Percentiles rank a stretch among this genome's conserved stretches.
Conservation (phyloP, 1,140 invertebrate genomes). For the Bombyx mandarina region DNA sequence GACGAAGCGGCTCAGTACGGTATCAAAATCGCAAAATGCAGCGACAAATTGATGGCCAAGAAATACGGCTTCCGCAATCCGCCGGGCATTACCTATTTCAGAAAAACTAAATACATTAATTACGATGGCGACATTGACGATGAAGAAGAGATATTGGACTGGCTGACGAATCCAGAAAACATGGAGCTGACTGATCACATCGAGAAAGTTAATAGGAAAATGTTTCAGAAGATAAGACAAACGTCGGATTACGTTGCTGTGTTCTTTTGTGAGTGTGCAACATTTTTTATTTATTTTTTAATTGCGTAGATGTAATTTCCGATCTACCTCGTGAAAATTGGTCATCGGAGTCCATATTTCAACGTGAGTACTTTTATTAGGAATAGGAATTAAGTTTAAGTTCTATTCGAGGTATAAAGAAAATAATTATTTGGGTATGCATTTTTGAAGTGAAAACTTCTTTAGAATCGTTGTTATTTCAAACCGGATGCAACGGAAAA, state of each 20-base stretch:
- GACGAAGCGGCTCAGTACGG: slow-evolving; percentile 93
- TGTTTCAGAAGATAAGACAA: slow-evolving; percentile 93
- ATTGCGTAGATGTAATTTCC: not conserved
- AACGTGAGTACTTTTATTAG: no score
- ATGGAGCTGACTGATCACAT: slow-evolving; percentile 96
- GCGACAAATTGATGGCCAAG: slow-evolving; percentile 92
- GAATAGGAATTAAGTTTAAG: no score
- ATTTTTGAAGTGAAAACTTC: no score
- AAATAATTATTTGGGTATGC: no score
- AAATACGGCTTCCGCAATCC: slow-evolving; percentile 93
- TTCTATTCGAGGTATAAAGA: no score
- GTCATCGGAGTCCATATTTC: no score
- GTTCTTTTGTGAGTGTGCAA: slow-evolving; percentile 88
- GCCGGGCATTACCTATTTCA: slow-evolving; percentile 92
- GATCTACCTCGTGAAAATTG: no score
- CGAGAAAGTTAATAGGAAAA: slow-evolving; percentile 92
- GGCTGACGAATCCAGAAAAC: slow-evolving; percentile 93
- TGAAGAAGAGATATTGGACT: slow-evolving; percentile 94
- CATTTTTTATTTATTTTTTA: slow-evolving; percentile 12
- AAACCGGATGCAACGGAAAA: no score
- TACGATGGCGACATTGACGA: slow-evolving; percentile 95
- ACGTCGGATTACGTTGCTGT: slow-evolving; percentile 94
- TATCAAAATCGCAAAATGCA: slow-evolving; percentile 92
- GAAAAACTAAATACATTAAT: slow-evolving; percentile 90
- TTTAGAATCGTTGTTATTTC: no score